Percentiles rank a stretch among this genome's conserved stretches.
Evolutionary conservation across 1,140 invertebrate species (phyloP).

Genomic region (Cecropterus lyciades): DNA sequence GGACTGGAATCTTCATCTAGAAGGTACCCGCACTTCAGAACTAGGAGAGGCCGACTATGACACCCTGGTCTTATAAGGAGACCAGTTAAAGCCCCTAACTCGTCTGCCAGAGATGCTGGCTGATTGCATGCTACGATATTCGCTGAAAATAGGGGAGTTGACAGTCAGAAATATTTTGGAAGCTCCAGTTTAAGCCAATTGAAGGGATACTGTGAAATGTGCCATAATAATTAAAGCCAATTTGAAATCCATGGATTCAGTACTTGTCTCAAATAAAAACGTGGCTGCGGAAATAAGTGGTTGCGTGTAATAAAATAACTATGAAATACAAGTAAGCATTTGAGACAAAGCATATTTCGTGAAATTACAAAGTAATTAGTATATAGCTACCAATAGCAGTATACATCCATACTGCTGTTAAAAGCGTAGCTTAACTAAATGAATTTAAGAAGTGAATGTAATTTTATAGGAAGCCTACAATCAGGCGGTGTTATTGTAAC

Average conservation of each 20-base stretch:
- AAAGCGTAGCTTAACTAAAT: too few species aligned
- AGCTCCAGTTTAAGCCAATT: conserved; percentile 28
- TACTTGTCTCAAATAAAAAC: not conserved
- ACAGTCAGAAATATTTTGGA: conserved; percentile 31
- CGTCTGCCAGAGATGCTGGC: conserved; percentile 89
- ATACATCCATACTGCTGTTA: too few species aligned
- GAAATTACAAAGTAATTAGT: too few species aligned
- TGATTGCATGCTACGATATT: conserved; percentile 82
- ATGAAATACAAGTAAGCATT: not conserved
- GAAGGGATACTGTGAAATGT: not conserved
- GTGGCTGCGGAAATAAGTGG: not conserved
- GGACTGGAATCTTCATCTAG: conserved; percentile 93
- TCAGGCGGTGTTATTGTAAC: too few species aligned
- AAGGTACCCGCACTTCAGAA: conserved; percentile 90
- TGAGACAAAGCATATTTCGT: too few species aligned
- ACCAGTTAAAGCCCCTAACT: conserved; percentile 83
- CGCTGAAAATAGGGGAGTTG: conserved; percentile 69
- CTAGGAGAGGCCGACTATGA: conserved; percentile 86
- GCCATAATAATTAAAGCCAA: not conserved
- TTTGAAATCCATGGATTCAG: not conserved
- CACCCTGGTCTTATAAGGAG: conserved; percentile 67
- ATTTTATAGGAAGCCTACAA: too few species aligned
- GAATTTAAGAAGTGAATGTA: too few species aligned
- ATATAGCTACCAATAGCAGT: too few species aligned
- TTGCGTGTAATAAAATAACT: not conserved